Conservation (phyloP, 2,888 invertebrate species). For the Dicyrtoma fusca region DNA sequence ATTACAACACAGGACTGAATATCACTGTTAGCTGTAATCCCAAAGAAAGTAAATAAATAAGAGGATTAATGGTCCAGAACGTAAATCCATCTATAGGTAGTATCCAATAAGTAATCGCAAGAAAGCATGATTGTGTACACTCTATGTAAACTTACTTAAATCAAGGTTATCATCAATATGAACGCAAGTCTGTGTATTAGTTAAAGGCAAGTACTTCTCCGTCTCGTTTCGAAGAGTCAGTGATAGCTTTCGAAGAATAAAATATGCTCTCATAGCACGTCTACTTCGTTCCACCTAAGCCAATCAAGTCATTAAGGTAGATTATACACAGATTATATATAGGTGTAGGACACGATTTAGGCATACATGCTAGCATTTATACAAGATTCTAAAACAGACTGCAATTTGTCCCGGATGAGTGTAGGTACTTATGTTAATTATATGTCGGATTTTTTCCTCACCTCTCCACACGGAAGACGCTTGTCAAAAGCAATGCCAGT, state of each 20-base stretch:
- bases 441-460: no score
- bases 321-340: no score
- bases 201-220: slow-evolving; percentile 86
- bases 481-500: slow-evolving; percentile 94
- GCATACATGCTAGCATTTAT: no score
- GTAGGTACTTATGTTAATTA: no score
- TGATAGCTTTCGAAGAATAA: slow-evolving; percentile 80
- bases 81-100: background rate
- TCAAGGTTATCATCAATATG: slow-evolving; percentile 93
- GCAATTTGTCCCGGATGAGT: no score
- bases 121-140: background rate
- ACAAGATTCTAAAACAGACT: no score
- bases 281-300: slow-evolving; percentile 79
- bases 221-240: slow-evolving; percentile 77
- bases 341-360: no score
- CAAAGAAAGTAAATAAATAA: slow-evolving; percentile 9
- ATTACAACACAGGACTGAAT: slow-evolving; percentile 94
- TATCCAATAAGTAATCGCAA: background rate
- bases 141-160: slow-evolving; percentile 74
- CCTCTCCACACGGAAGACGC: slow-evolving; percentile 93
- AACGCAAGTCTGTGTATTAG: slow-evolving; percentile 84
- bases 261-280: slow-evolving; percentile 89
- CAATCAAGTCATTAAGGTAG: no score
- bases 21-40: slow-evolving; percentile 87
- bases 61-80: background rate